Evolutionary conservation across 2,797 vertebrate species (phyloP).

Genomic region (Cirrhinus molitorella): DNA sequence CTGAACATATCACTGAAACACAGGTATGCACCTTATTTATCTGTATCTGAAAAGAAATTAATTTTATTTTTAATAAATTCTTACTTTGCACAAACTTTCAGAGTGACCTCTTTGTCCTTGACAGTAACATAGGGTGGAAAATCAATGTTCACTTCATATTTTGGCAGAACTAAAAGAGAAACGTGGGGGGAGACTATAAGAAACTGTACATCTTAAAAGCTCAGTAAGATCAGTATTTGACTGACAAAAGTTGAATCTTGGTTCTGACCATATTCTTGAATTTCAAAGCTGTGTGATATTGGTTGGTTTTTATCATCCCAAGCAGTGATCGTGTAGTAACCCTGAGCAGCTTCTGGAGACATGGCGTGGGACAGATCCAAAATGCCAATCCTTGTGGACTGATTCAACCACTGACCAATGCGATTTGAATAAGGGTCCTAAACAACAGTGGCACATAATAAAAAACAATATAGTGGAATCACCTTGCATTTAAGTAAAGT

Average conservation of each 20-base stretch:
- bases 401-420: conserved; percentile 85
- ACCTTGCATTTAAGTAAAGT: not conserved
- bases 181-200: not conserved
- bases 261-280: conserved; percentile 78
- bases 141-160: conserved; percentile 80
- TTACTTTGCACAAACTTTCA: too few relatives aligned
- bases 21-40: not conserved
- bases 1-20: not conserved
- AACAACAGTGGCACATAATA: conserved; percentile 13
- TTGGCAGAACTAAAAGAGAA: conserved; percentile 77
- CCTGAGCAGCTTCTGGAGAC: conserved; percentile 77
- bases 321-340: conserved; percentile 75
- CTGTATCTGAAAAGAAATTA: not conserved
- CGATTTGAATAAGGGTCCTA: conserved; percentile 84
- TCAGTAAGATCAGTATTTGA: not conserved
- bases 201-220: too few relatives aligned
- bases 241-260: not conserved
- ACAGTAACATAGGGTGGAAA: conserved; percentile 56
- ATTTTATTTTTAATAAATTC: conserved; percentile 64
- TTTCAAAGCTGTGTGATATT: conserved; percentile 69
- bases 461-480: not conserved
- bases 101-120: too few relatives aligned
- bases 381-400: conserved; percentile 71
- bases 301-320: conserved; percentile 59
- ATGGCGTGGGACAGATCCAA: conserved; percentile 80